These are phyloP conservation scores for Hemiprocne comata DNA, from an alignment of 2,113 vertebrate genomes.

Conservation along the genomic window DNA sequence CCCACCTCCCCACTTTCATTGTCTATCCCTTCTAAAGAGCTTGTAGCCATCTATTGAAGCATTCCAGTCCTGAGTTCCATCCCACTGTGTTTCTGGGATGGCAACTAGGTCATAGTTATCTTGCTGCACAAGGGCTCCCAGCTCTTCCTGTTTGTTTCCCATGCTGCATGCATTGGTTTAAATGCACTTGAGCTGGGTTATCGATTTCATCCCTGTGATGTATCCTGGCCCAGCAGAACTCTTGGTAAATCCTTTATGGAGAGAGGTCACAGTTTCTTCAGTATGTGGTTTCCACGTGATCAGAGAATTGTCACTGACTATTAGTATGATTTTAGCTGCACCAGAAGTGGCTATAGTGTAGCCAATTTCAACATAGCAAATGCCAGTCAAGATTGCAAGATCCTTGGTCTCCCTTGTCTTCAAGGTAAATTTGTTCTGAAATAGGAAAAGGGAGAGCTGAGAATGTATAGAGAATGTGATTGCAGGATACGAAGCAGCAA, in stretches of 20 bases:
- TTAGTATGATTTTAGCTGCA: neutral
- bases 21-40: too few species aligned
- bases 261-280: neutral
- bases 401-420: neutral
- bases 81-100: too few species aligned
- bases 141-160: too few species aligned
- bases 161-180: too few species aligned
- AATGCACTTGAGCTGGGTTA: too few species aligned
- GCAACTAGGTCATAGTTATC: too few species aligned
- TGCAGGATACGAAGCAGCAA: neutral
- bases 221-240: neutral
- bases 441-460: neutral
- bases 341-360: neutral
- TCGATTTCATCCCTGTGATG: too few species aligned
- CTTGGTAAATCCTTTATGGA: neutral
- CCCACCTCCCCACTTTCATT: too few species aligned
- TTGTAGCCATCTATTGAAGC: too few species aligned
- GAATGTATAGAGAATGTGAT: neutral
- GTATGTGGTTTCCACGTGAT: neutral
- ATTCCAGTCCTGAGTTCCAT: too few species aligned
- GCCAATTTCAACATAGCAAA: neutral
- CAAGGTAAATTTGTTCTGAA: neutral
- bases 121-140: too few species aligned
- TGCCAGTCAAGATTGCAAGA: neutral
- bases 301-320: neutral